A percentile compares a stretch with the other conserved stretches of the same genome.
These are phyloP conservation scores for Maccullochella peelii DNA, from an alignment of 2,113 vertebrate species.

Conservation along the genomic window DNA sequence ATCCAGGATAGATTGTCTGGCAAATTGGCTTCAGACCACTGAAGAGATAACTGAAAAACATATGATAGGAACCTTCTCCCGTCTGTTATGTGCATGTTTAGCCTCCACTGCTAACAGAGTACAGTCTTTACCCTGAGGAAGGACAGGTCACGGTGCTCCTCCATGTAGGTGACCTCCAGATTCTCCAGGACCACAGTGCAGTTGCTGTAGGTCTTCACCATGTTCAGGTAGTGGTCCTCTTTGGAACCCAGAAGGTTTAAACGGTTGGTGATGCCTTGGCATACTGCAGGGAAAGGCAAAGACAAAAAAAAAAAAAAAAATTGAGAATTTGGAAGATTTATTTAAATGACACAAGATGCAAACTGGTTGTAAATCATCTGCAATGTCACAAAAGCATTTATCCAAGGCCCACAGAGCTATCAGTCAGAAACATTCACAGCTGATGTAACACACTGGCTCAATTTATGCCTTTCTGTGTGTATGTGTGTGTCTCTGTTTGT, in stretches of 20 bases:
- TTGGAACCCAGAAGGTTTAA: constrained; percentile 87
- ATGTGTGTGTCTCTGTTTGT: constrained; percentile 45
- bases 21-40: constrained; percentile 24
- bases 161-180: constrained; percentile 92
- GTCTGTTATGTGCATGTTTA: constrained; percentile 17
- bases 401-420: constrained; percentile 7
- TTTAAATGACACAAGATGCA: not conserved
- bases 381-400: constrained; percentile 12
- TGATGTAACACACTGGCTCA: constrained; percentile 51
- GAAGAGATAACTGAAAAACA: not conserved
- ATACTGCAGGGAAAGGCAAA: constrained; percentile 84
- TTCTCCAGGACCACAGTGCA: constrained; percentile 95
- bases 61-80: not conserved
- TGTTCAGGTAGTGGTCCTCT: constrained; percentile 91
- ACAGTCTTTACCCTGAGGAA: constrained; percentile 89
- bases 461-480: constrained; percentile 30
- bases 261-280: constrained; percentile 91
- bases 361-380: constrained; percentile 15
- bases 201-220: constrained; percentile 94
- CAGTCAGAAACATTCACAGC: constrained; percentile 24
- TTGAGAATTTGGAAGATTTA: not conserved
- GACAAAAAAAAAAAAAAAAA: not conserved
- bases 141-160: constrained; percentile 88
- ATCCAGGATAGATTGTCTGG: not conserved
- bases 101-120: not conserved